Percentiles rank a stretch among this genome's conserved stretches.
Evolutionary conservation across 2,113 vertebrate genomes (phyloP).

Genomic region (Corythaeola cristata): DNA sequence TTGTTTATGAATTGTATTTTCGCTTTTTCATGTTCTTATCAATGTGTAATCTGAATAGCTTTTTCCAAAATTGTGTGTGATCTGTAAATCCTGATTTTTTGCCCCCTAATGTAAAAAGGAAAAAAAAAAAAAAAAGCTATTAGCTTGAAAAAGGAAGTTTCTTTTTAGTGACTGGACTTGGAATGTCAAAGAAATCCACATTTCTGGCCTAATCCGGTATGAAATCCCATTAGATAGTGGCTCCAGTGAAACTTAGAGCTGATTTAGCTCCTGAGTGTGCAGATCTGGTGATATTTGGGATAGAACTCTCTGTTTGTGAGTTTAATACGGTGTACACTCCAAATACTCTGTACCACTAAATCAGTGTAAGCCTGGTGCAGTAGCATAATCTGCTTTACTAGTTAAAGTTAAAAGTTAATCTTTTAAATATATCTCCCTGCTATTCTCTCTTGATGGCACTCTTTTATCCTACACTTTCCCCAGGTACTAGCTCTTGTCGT

Average conservation of each 20-base stretch:
- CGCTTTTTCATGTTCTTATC: background rate
- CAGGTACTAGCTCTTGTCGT: background rate
- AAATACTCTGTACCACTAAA: background rate
- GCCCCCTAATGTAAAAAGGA: background rate
- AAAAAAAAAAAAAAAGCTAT: background rate
- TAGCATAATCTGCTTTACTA: constrained; percentile 14
- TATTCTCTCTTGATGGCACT: background rate
- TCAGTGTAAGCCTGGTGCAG: background rate
- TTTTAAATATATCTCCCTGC: background rate
- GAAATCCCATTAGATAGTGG: constrained; percentile 21
- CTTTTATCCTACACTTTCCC: background rate
- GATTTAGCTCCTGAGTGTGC: background rate
- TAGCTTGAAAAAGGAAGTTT: background rate
- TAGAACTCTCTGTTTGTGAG: constrained; percentile 10
- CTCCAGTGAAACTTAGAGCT: background rate
- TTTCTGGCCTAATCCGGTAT: constrained; percentile 5
- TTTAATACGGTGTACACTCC: background rate
- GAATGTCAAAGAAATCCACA: background rate
- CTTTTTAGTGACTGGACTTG: background rate
- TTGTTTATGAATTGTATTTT: background rate
- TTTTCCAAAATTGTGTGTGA: background rate
- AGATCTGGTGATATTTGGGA: background rate
- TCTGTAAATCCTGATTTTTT: background rate
- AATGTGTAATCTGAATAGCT: background rate
- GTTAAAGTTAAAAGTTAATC: constrained; percentile 33